These are phyloP conservation scores for Ectemnius continuus DNA, from an alignment of 2,888 invertebrate species.

Conservation along the genomic window DNA sequence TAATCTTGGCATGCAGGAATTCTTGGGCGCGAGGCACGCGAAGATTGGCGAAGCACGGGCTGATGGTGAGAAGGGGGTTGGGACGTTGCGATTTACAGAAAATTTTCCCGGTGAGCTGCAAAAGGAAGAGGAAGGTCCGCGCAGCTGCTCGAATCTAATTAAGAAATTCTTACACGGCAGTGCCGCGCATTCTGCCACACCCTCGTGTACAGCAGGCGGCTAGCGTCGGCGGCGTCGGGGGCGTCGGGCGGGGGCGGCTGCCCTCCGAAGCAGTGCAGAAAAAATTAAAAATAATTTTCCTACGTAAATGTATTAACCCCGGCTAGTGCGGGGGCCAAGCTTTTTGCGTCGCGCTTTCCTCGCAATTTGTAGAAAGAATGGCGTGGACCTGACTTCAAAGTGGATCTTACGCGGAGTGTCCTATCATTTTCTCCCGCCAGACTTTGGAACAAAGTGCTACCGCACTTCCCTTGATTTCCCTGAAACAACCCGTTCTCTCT, in stretches of 20 bases:
- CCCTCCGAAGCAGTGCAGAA: slow-evolving; percentile 56
- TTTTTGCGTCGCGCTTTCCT: slow-evolving; percentile 62
- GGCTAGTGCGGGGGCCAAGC: slow-evolving; percentile 47
- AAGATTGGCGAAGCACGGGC: slow-evolving; percentile 44
- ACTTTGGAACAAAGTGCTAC: slow-evolving; percentile 30
- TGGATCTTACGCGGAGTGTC: slow-evolving; percentile 58
- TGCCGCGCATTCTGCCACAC: slow-evolving; percentile 62
- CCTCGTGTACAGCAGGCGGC: slow-evolving; percentile 18
- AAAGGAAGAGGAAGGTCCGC: slow-evolving; percentile 62
- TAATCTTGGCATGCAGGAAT: slow-evolving; percentile 26
- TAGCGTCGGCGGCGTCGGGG: slow-evolving; percentile 12
- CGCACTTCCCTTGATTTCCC: slow-evolving; percentile 42
- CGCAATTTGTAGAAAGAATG: slow-evolving; percentile 66
- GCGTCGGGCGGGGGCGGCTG: slow-evolving; percentile 22
- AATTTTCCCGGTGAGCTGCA: slow-evolving; percentile 52
- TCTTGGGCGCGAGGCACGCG: slow-evolving; percentile 31
- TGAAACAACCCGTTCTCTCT: slow-evolving; percentile 41
- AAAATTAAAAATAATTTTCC: slow-evolving; percentile 75
- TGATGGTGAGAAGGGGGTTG: slow-evolving; percentile 26
- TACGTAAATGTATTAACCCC: slow-evolving; percentile 73
- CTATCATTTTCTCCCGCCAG: slow-evolving; percentile 57
- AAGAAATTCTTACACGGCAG: slow-evolving; percentile 74
- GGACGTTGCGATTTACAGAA: slow-evolving; percentile 44
- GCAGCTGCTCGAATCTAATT: slow-evolving; percentile 72
- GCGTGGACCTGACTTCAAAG: slow-evolving; percentile 61